Evolutionary conservation across 2,113 vertebrate species (phyloP), one percentile per base, ranked within the genome.

Genomic region (Calidris pugnax): DNA sequence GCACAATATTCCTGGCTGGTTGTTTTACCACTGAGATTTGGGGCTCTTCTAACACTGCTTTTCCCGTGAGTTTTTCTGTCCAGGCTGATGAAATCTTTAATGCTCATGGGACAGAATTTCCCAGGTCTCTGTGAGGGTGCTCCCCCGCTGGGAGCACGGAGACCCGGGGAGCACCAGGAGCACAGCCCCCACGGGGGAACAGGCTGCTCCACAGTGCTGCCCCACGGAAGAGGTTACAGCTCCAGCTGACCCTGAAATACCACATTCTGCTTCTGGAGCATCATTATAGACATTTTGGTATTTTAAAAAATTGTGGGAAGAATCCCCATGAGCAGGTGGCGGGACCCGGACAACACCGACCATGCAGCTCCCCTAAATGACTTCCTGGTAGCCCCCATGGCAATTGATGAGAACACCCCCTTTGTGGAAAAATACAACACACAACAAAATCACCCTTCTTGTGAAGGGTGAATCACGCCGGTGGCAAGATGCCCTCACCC

Each of bases 281-380:
- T 68, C 41, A 23, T 50, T 30, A 39, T 17, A 39, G 68, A 45
- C 28, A 7, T 20, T 35, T 33, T 23, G 21, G n/a, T 51, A 5
- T 41, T 53, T 30, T 39, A 50, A 48, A 35, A 47, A 60, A 28
- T 28, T 21, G 16, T 24, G 9, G 27, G 30, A 55, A 57, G 35
- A 75, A 45, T 57, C 24, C 11, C 22, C 23, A 30, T 3, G 53
- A 55, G 17, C 22, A 48, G 67, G 26, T 45, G 14, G 7, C 10
- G 3, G 33, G 53, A 30, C 26, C 35, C 16, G 9, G 35, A 22
- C 19, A 12, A 33, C 0, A 2, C 33, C n/a, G 55, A 45, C 9
- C 35, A 76, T 0, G 1, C 56, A 71, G 22, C 15, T 35, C 22
- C 35, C 28, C 37, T 32, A 3, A 39, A n/a, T 0, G 0, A 8